Evolutionary conservation across 2,888 invertebrate genomes (phyloP), one percentile per base, ranked within the genome.

Genomic region (Agrilus cyanescens): DNA sequence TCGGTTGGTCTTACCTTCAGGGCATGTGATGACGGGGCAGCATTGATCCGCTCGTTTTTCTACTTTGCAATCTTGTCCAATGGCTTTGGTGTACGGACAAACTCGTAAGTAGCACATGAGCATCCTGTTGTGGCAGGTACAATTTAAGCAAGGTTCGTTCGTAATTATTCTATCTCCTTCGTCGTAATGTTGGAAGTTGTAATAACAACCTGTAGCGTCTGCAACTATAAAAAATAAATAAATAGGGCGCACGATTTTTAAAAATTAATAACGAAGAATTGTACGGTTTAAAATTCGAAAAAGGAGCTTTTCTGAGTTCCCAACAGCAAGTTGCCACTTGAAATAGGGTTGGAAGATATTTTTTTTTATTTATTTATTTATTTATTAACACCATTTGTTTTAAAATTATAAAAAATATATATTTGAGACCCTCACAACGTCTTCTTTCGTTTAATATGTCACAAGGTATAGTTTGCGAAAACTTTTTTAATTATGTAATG

Each of bases 121-220:
- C 89, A 91, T 91, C 62, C 83, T 81, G 62, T 90, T 89, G 73
- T 89, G 88, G 68, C 93, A 94, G 53, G 93, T 93, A 70, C 93
- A 94, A 70, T 94, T 94, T 52, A 94, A 75, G 67, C 93, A 93
- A 55, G 93, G 91, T 67, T 94, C 93, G 72, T 91, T 91, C 55
- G 93, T 93, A 70, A 88, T 76, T 62, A 94, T 93, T 62, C 90
- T 78, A 67, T 91, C 90, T 44, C 91, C 90, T 72, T 93, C 90
- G 51, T 85, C 82, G 69, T 93, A 93, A 61, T 87, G 88, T 67
- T 89, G 86, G 68, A 87, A 89, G 73, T 91, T 90, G 71, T 93
- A 93, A 70, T 89, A 93, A 66, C 93, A 93, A 56, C 89, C 89
- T 54, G 75, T 74, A 47, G 75, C 55, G 50, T 67, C 66, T 13